Evolutionary conservation across 2,888 invertebrate species (phyloP), one percentile per base, ranked within the genome.

Genomic region (Drosophila limbata): DNA sequence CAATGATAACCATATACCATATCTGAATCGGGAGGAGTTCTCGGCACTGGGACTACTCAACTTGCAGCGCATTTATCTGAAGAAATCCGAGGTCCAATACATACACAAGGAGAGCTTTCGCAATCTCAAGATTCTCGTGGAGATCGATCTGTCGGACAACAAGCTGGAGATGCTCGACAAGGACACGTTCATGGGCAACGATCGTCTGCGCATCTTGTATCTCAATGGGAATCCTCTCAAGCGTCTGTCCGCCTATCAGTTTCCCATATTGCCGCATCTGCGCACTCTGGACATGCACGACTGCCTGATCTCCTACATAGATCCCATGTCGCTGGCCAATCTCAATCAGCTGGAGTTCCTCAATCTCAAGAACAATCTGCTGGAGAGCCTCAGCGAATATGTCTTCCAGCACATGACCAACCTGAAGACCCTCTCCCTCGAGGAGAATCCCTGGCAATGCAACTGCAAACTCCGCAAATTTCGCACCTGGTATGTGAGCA

Each of bases 391-490:
- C 40, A 95, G 95, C 11, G 95, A 94, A 68, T 93, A 94, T 52
- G 94, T 95, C 3, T 95, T 96, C 85, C 93, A 95, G 91, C 95
- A 96, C 69, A 94, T 97, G 89, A 94, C 95, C 40, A 95, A 95
- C 82, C 93, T 98, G 68, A 97, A 97, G 92, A 96, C 96, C 2
- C 93, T 98, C 35, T 95, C 95, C 11, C 92, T 98, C 57, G 96
- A 97, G 75, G 96, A 96, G 33, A 98, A 98, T 92, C 97, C 96
- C 5, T 98, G 98, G 98, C 94, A 94, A 88, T 98, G 98, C 92
- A 97, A 98, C 91, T 98, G 98, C 92, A 95, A 96, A 75, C 92
- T 98, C 66, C 94, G 97, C 56, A 96, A 96, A 67, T 96, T 98
- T 84, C 95, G 97, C 67, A 95, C 95, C 81, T 97, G 97, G 97